Base-by-base conservation (phyloP, 37 sponge, comb jelly and placozoan genomes). In the Chondrilla cf. caribensis region DNA sequence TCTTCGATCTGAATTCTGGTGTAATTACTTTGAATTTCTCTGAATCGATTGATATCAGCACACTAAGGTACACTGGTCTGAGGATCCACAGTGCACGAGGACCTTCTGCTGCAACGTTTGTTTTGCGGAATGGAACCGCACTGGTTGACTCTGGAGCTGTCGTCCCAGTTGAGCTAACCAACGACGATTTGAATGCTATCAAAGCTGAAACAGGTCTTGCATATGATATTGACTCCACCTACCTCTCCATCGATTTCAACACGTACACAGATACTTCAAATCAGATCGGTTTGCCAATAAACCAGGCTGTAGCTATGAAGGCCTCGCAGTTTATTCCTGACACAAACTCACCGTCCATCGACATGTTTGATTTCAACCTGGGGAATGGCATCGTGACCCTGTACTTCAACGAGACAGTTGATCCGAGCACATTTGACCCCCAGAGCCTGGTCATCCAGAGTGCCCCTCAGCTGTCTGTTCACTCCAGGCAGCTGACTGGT, bases 371-470 rank as follows among this genome's bases (percentile, higher is more conserved):
- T 55, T 87, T 95, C 36, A 83, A 90, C 65, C 70, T 92, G 47
- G 86, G 87, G 0, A 29, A 18, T 21, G 90, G 91, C 22, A 25
- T 81, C 24, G 29, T 95, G 26, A 60, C 82, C 11, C 77, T 95
- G 14, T 67, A 66, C 15, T 93, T 95, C 78, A 78, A 78, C 38
- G 96, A 95, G 38, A 93, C 93, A 2, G 89, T 95, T 11, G 82
- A 93, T 54, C 93, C 93, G 26, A 42, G 36, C 0, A 81, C 86
- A 17, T 82, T 95, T 28, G 73, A 77, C 58, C 58, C 79, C 11
- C 62, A 79, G 58, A 77, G 82, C 29, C 82, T 95, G 57, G 84
- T 68, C 2, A 72, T 95, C 19, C 96, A 95, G 83, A 90, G 87
- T 70, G 67, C 89, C 8, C 81, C 86, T 62, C 86, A 83, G 3